These are phyloP conservation scores for Drosophila miranda DNA, from an alignment of 1,140 invertebrate species.

Conservation along the genomic window DNA sequence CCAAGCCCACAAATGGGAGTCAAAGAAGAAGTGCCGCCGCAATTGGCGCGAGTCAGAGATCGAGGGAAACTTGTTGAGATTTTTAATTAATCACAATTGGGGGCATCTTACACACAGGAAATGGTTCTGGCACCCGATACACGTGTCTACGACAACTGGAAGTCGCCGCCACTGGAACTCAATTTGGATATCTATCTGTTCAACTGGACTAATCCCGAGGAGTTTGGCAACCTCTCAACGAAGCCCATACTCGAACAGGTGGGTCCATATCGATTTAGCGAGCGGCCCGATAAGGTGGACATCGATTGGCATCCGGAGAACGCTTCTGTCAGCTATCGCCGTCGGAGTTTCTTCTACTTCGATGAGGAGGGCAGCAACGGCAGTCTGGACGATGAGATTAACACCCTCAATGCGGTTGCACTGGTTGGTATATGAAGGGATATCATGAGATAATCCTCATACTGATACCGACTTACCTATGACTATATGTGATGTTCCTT, in stretches of 20 bases:
- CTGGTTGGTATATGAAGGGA: slow-evolving; percentile 85
- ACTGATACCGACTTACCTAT: not conserved
- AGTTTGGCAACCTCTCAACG: slow-evolving; percentile 83
- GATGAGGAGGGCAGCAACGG: slow-evolving; percentile 89
- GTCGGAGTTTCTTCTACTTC: slow-evolving; percentile 90
- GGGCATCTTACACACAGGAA: slow-evolving; percentile 83
- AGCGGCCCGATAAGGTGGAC: slow-evolving; percentile 88
- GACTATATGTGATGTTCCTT: not conserved
- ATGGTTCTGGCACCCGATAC: slow-evolving; percentile 85
- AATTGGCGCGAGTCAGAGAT: slow-evolving; percentile 33
- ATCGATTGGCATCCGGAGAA: slow-evolving; percentile 88
- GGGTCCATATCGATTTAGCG: slow-evolving; percentile 89
- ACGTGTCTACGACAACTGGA: slow-evolving; percentile 87
- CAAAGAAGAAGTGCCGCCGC: slow-evolving; percentile 47
- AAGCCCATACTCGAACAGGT: slow-evolving; percentile 87
- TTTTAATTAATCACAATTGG: slow-evolving; percentile 69
- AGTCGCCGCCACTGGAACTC: slow-evolving; percentile 89
- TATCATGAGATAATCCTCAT: no score
- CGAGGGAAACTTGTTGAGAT: slow-evolving; percentile 53
- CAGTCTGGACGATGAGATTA: slow-evolving; percentile 88
- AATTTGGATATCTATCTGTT: slow-evolving; percentile 90
- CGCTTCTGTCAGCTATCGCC: slow-evolving; percentile 90
- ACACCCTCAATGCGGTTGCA: slow-evolving; percentile 91
- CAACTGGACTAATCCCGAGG: slow-evolving; percentile 91
- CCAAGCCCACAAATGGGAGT: slow-evolving; percentile 21